phyloP scores from a whole-genome alignment of 2,113 vertebrate genomes.

The Litocranius walleri region DNA sequence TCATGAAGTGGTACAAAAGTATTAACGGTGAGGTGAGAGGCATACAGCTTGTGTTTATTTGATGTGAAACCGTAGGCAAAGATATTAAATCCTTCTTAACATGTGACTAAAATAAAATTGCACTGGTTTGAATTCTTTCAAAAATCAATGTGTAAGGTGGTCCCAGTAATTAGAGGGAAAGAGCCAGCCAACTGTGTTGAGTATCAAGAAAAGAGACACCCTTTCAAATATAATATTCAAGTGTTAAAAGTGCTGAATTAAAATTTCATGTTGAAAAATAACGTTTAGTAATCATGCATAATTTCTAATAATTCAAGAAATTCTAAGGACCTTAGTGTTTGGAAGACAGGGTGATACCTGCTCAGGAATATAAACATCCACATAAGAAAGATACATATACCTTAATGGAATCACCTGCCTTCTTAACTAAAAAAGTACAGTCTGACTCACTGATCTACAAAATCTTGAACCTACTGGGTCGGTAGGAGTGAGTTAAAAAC shows the following conservation, averaged over 20 bases:
- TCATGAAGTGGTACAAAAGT: not conserved
- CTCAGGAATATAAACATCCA: not conserved
- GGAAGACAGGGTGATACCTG: not conserved
- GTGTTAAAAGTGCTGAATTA: not conserved
- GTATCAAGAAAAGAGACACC: not conserved
- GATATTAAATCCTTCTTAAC: not conserved
- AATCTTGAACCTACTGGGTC: not conserved
- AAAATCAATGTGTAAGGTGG: not conserved
- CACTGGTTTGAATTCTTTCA: not conserved
- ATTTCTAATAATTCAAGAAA: not conserved
- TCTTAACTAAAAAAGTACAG: not conserved
- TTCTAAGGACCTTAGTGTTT: not conserved
- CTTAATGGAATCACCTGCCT: not conserved
- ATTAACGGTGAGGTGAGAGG: not conserved
- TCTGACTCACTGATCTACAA: not conserved
- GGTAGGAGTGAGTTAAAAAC: not conserved
- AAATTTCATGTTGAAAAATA: not conserved
- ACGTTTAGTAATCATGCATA: not conserved
- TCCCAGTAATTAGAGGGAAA: not conserved
- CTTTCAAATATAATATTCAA: not conserved
- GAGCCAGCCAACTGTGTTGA: not conserved
- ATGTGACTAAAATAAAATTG: slow-evolving; percentile 5
- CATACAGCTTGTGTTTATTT: not conserved
- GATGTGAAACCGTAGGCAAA: not conserved
- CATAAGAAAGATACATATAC: not conserved